These are phyloP conservation scores for Acanthurus lineatus DNA, from an alignment of 2,797 vertebrate species.

Conservation along the genomic window DNA sequence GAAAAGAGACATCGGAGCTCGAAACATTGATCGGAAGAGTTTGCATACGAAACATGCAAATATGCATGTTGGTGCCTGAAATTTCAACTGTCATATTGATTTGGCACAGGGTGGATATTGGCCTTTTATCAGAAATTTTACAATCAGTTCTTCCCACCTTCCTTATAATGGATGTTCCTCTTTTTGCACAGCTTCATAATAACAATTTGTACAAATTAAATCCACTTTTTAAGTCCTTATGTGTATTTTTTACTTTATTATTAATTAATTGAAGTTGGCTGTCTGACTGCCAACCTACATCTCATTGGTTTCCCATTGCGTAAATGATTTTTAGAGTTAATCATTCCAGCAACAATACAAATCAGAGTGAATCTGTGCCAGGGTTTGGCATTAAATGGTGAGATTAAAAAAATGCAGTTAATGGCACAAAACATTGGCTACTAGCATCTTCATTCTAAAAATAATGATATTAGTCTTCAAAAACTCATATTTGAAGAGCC, in stretches of 20 bases:
- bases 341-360: slow-evolving; percentile 37
- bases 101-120: slow-evolving; percentile 6
- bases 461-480: slow-evolving; percentile 50
- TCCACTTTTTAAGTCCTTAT: slow-evolving; percentile 7
- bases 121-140: slow-evolving; percentile 8
- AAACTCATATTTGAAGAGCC: slow-evolving; percentile 43
- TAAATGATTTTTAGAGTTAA: slow-evolving; percentile 6
- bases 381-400: slow-evolving; percentile 45
- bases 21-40: neutral
- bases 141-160: neutral
- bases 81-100: slow-evolving; percentile 23
- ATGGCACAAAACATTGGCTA: slow-evolving; percentile 35
- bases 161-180: neutral
- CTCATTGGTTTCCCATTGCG: slow-evolving; percentile 15
- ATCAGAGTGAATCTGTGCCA: slow-evolving; percentile 31
- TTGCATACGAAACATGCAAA: slow-evolving; percentile 18
- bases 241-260: neutral
- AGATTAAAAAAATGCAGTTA: slow-evolving; percentile 51
- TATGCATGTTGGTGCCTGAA: slow-evolving; percentile 10
- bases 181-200: slow-evolving; percentile 4
- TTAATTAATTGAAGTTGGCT: slow-evolving; percentile 18
- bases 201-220: neutral
- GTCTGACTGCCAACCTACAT: slow-evolving; percentile 30
- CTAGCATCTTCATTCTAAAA: slow-evolving; percentile 49
- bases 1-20: slow-evolving; percentile 20